phyloP scores from a whole-genome alignment of 2,888 invertebrate species.

The Endomychus coccineus region DNA sequence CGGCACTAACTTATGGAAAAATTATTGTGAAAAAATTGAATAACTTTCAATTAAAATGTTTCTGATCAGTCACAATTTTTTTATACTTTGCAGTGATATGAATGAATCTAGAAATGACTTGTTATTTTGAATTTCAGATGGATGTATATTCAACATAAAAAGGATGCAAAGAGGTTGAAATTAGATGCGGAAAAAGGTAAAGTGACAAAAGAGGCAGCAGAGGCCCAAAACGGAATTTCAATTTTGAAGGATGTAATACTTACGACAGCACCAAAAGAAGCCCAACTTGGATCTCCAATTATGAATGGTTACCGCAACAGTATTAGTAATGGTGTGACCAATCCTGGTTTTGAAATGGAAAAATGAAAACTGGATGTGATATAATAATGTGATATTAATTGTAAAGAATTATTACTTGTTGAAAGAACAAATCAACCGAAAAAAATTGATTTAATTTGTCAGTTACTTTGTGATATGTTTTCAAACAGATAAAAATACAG shows the following conservation, averaged over 20 bases:
- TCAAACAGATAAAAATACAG: too few species aligned
- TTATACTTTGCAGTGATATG: too few species aligned
- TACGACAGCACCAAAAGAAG: conserved; percentile 27
- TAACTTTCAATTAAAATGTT: too few species aligned
- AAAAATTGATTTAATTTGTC: too few species aligned
- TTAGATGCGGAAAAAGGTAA: conserved; percentile 31
- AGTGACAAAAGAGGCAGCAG: conserved; percentile 19
- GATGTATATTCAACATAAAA: conserved; percentile 61
- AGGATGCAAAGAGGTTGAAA: conserved; percentile 42
- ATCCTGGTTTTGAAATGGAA: conserved; percentile 36
- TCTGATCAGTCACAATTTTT: too few species aligned
- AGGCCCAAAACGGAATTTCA: conserved; percentile 46
- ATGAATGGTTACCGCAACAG: conserved; percentile 23
- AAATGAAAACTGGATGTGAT: conserved; percentile 12
- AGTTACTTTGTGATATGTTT: too few species aligned
- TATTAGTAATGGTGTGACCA: conserved; percentile 29
- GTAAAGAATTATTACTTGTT: too few species aligned
- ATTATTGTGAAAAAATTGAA: too few species aligned
- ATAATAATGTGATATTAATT: conserved; percentile 15
- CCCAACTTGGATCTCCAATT: conserved; percentile 29
- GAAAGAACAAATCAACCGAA: too few species aligned
- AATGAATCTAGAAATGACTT: too few species aligned
- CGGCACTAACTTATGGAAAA: too few species aligned
- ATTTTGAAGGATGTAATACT: conserved; percentile 40
- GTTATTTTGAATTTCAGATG: conserved; percentile 49